Base-by-base conservation (phyloP, 30 jellyfish, hydroid and myxozoan species). In the Cassiopea andromeda region DNA sequence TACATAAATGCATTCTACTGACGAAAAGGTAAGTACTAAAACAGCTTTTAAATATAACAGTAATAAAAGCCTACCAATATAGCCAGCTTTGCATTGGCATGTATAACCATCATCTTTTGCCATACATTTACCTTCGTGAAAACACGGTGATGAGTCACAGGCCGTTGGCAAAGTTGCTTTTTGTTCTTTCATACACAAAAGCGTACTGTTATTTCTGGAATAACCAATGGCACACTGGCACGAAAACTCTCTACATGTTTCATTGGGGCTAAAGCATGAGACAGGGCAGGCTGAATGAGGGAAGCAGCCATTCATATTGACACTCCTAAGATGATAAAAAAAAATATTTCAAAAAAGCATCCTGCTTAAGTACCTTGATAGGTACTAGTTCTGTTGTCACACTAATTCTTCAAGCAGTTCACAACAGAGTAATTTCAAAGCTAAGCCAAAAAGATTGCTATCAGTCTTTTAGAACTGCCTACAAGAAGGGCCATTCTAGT, bases 141-240 rank as follows among this genome's bases (percentile, higher is more conserved):
- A 87, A 54, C 94, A 87, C 27, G 94, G 94, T 10, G 90, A 43
- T 17, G 94, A 87, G 6, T 81, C 81, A 18, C 94, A 87, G 1
- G 90, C 75, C 17, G 90, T 16, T 60, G 86, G 46, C 3, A 75
- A 2, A 15, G 66, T 43, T 7, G 49, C 38, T 1, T 14, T 66
- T 15, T 10, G 68, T 27, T 48, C 60, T 71, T 80, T 87, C 2
- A 78, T 54, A 81, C 94, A 87, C 60, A 6, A 13, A 7, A 60
- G 19, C 9, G 49, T 67, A 59, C 1, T 60, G 13, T 60, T 15
- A 80, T 77, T 73, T 3, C 48, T 16, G 59, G 82, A 27, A 61
- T 1, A 87, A 1, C 94, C 94, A 50, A 44, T 44, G 43, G 94
- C 61, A 78, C 94, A 87, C 27, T 49, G 81, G 54, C 94, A 87